These are phyloP conservation scores for Hydrozoanthus tunicans DNA, from an alignment of 64 coral and sea anemone genomes.

Conservation along the genomic window DNA sequence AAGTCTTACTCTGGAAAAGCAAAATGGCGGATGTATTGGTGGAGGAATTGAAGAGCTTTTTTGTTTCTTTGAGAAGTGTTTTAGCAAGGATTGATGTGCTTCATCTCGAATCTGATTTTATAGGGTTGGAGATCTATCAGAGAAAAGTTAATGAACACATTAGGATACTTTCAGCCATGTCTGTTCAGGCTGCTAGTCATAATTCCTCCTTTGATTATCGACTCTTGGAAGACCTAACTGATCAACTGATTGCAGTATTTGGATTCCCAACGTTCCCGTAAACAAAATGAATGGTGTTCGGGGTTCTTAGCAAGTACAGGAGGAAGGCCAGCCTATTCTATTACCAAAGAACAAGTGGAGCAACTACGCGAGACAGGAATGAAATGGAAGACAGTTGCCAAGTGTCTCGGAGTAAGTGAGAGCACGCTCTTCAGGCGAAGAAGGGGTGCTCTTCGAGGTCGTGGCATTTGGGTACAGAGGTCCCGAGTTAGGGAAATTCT, in stretches of 20 bases:
- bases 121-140: not conserved
- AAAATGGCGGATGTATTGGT: not conserved
- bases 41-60: not conserved
- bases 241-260: constrained; percentile 20
- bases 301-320: constrained; percentile 29
- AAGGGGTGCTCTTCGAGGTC: too few species aligned
- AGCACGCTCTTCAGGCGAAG: too few species aligned
- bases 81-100: not conserved
- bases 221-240: not conserved
- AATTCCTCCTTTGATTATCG: not conserved
- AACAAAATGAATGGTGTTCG: not conserved
- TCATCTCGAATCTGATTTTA: not conserved
- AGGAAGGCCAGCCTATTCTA: constrained; percentile 56
- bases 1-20: not conserved
- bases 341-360: constrained; percentile 52
- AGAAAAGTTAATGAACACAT: not conserved
- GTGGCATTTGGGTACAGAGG: too few species aligned
- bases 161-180: not conserved
- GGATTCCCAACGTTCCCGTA: not conserved
- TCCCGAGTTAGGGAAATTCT: too few species aligned
- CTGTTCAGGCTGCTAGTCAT: not conserved
- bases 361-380: constrained; percentile 70
- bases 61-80: constrained; percentile 10
- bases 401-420: not conserved
- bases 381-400: constrained; percentile 55